These are phyloP conservation scores for Drosophila greeni DNA, from an alignment of 2,888 invertebrate genomes.

Conservation along the genomic window DNA sequence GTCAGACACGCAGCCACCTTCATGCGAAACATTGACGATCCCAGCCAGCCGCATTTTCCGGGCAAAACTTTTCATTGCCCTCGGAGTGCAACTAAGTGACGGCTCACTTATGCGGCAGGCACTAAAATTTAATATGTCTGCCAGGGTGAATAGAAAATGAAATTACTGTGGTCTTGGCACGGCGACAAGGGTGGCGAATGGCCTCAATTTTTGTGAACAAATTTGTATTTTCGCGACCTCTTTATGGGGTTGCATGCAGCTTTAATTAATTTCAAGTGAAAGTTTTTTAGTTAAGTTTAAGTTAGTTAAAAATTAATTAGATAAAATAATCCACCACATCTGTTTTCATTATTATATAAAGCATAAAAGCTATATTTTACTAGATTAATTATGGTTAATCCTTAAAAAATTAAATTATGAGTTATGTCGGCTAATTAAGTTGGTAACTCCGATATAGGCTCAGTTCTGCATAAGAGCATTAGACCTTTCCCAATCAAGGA, in stretches of 20 bases:
- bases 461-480: too few species aligned
- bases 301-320: too few species aligned
- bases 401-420: too few species aligned
- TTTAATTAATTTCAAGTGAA: neutral
- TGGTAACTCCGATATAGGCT: too few species aligned
- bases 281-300: too few species aligned
- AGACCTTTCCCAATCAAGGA: neutral
- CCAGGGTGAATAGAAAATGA: conserved; percentile 31
- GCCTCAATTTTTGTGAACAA: neutral
- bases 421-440: neutral
- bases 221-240: neutral
- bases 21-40: conserved; percentile 25
- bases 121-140: conserved; percentile 29
- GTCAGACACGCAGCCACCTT: conserved; percentile 22
- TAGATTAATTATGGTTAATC: too few species aligned
- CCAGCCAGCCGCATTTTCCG: conserved; percentile 27
- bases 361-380: too few species aligned
- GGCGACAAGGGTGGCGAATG: conserved; percentile 1
- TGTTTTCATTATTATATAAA: too few species aligned
- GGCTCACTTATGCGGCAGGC: conserved; percentile 35
- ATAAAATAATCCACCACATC: too few species aligned
- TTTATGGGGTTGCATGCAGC: too few species aligned
- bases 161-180: conserved; percentile 20
- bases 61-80: conserved; percentile 43
- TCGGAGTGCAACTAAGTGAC: conserved; percentile 40